A percentile compares a stretch with the other conserved stretches of the same genome.
Evolutionary conservation across 2,113 vertebrate genomes (phyloP).

Genomic region (Nipponia nippon): DNA sequence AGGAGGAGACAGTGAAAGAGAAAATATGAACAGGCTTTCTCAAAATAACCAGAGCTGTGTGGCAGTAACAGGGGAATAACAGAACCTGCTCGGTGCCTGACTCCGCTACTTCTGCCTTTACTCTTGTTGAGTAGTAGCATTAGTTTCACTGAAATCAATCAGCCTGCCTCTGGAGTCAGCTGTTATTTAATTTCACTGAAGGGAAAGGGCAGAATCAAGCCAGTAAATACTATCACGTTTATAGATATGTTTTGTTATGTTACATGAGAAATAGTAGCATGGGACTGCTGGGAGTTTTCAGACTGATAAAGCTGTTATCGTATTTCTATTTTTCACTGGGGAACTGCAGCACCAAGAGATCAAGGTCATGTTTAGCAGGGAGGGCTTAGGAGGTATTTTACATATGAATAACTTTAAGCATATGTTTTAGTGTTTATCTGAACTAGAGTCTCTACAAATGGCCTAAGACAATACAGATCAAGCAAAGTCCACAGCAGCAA

Average conservation of each 20-base stretch:
- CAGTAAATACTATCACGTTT: slow-evolving; percentile 55
- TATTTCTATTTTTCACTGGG: slow-evolving; percentile 51
- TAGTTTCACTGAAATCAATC: slow-evolving; percentile 62
- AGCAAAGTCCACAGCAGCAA: background rate
- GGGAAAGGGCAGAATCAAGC: slow-evolving; percentile 55
- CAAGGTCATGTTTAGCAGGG: slow-evolving; percentile 37
- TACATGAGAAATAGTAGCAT: slow-evolving; percentile 57
- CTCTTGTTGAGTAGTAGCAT: slow-evolving; percentile 27
- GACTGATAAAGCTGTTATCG: slow-evolving; percentile 55
- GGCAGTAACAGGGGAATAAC: slow-evolving; percentile 11
- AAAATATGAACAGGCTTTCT: slow-evolving; percentile 31
- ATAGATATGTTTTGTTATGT: slow-evolving; percentile 61
- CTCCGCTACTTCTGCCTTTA: slow-evolving; percentile 7
- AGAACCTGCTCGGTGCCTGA: background rate
- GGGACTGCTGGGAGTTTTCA: slow-evolving; percentile 46
- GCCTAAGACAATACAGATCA: background rate
- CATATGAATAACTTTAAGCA: background rate
- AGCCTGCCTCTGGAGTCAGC: slow-evolving; percentile 51
- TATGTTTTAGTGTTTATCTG: background rate
- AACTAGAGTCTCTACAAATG: background rate
- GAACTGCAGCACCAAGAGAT: slow-evolving; percentile 51
- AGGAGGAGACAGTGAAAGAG: background rate
- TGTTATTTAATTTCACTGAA: slow-evolving; percentile 60
- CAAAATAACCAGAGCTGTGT: slow-evolving; percentile 36
- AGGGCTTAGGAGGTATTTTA: background rate